These are phyloP conservation scores for Euzophera pinguis DNA, from an alignment of 2,888 invertebrate genomes.

Conservation along the genomic window DNA sequence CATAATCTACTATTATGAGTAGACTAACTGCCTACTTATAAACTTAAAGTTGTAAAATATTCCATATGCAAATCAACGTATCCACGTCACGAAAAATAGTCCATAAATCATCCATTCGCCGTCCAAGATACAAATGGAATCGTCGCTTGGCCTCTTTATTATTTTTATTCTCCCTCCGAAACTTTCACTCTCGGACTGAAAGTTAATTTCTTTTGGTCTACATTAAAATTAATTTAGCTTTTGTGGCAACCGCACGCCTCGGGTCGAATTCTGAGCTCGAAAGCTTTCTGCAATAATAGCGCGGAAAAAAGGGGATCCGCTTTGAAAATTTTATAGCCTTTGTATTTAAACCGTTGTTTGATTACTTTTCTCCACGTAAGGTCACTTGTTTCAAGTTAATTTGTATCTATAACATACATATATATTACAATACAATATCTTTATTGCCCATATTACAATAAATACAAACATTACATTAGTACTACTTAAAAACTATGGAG, in stretches of 20 bases:
- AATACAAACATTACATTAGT: no score
- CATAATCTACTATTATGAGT: no score
- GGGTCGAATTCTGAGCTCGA: conserved; percentile 64
- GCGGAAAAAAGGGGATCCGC: conserved; percentile 49
- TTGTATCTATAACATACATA: no score
- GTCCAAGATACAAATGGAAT: conserved; percentile 13
- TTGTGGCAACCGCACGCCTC: conserved; percentile 68
- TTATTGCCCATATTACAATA: no score
- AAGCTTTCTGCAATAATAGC: conserved; percentile 62
- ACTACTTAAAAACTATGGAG: no score
- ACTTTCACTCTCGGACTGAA: conserved; percentile 65
- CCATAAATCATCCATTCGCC: not conserved
- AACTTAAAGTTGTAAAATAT: no score
- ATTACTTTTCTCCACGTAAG: conserved; percentile 13
- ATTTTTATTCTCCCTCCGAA: conserved; percentile 70
- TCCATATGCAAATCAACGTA: no score
- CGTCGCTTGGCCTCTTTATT: conserved; percentile 62
- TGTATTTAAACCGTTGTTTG: conserved; percentile 41
- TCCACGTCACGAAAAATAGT: no score
- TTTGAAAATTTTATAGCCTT: conserved; percentile 48
- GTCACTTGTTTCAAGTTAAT: not conserved
- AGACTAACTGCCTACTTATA: no score
- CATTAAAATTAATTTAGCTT: conserved; percentile 78
- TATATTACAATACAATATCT: no score
- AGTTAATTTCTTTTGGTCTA: conserved; percentile 79